phyloP scores from a whole-genome alignment of 1,140 invertebrate genomes.

The Habropoda laboriosa region DNA sequence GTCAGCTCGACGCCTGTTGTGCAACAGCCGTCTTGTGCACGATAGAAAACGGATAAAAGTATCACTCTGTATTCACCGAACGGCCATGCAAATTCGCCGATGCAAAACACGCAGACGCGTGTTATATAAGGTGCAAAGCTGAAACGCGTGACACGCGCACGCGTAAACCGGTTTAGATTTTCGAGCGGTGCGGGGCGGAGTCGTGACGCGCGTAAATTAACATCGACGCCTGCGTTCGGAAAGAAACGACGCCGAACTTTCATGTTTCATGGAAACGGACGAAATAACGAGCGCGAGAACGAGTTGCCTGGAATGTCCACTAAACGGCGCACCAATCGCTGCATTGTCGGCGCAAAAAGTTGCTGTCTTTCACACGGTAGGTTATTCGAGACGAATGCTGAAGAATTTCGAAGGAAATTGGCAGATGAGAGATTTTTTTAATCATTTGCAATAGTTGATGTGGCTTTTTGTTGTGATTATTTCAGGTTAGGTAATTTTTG shows the following conservation, averaged over 20 bases:
- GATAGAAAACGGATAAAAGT: constrained; percentile 16
- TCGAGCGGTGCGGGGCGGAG: not conserved
- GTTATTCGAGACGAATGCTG: no score
- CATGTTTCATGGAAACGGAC: not conserved
- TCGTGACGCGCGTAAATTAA: constrained; percentile 30
- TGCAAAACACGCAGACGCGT: not conserved
- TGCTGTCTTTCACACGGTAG: not conserved
- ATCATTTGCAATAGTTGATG: not conserved
- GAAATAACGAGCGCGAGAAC: constrained; percentile 17
- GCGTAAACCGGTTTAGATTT: constrained; percentile 37
- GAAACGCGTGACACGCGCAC: constrained; percentile 4
- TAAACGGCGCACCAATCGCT: not conserved
- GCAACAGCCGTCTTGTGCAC: constrained; percentile 21
- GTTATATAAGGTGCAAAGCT: constrained; percentile 34
- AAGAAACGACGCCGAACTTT: constrained; percentile 22
- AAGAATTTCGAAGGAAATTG: not conserved
- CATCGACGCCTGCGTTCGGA: not conserved
- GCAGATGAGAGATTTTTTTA: not conserved
- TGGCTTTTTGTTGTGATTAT: not conserved
- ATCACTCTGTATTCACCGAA: constrained; percentile 25
- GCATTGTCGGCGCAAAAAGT: not conserved
- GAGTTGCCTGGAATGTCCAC: not conserved
- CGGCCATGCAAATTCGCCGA: constrained; percentile 45
- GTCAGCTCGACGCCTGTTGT: constrained; percentile 19
- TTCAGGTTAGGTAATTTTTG: no score